A percentile compares a stretch with the other conserved stretches of the same genome.
These are phyloP conservation scores for Psilopogon haemacephalus DNA, from an alignment of 2,113 vertebrate species.

Conservation along the genomic window DNA sequence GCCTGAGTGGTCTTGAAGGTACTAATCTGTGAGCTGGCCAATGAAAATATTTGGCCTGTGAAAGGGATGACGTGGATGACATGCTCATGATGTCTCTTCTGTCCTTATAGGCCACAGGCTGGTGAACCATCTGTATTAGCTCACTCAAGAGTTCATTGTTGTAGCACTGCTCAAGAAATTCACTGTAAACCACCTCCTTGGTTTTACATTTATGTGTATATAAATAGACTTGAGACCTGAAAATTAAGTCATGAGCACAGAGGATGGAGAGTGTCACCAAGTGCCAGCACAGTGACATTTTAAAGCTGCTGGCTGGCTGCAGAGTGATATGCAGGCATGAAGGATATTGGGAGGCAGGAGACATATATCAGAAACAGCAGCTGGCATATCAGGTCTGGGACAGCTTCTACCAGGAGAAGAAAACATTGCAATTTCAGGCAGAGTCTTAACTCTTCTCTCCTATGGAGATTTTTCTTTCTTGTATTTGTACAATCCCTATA, in stretches of 20 bases:
- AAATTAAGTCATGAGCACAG: neutral
- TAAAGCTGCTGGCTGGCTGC: constrained; percentile 33
- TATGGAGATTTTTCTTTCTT: neutral
- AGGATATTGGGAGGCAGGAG: constrained; percentile 8
- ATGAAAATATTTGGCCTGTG: constrained; percentile 17
- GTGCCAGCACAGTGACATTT: constrained; percentile 24
- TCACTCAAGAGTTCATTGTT: neutral
- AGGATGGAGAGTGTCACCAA: neutral
- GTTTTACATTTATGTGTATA: neutral
- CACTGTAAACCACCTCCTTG: neutral
- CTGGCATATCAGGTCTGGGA: neutral
- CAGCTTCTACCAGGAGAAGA: neutral
- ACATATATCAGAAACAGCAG: constrained; percentile 13
- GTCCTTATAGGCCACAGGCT: neutral
- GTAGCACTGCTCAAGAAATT: neutral
- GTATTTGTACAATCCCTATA: neutral
- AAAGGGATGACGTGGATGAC: neutral
- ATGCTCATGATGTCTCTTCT: fast-evolving
- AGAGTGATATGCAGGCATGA: constrained; percentile 29
- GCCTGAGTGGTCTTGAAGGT: constrained; percentile 4
- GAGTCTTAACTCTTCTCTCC: neutral
- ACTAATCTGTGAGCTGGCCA: constrained; percentile 20
- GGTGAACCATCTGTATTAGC: neutral
- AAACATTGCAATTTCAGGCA: constrained; percentile 15
- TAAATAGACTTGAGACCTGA: neutral